Percentiles rank a stretch among this genome's conserved stretches.
These are phyloP conservation scores for Trematocara stigmaticum DNA, from an alignment of 2,113 vertebrate species.

Conservation along the genomic window DNA sequence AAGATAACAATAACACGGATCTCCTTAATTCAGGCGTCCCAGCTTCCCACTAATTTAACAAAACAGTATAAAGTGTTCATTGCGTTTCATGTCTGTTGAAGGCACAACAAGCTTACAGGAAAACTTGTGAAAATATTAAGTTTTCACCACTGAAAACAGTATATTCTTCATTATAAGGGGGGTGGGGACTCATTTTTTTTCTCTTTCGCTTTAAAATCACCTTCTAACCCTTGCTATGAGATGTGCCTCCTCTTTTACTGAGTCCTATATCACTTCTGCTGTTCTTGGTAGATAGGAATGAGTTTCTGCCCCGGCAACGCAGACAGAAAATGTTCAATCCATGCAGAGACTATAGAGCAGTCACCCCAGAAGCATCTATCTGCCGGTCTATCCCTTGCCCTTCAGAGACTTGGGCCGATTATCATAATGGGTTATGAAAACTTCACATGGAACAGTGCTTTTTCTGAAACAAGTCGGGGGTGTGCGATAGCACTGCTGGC, in stretches of 20 bases:
- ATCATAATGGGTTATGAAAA: conserved; percentile 69
- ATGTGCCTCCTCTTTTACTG: background rate
- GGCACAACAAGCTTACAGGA: background rate
- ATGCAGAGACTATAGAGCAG: conserved; percentile 8
- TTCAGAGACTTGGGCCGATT: conserved; percentile 56
- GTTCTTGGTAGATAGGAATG: background rate
- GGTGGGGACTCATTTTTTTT: background rate
- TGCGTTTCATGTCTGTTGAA: background rate
- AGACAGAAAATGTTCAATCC: conserved; percentile 30
- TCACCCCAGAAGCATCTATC: conserved; percentile 47
- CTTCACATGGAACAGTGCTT: conserved; percentile 62
- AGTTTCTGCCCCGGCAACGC: background rate
- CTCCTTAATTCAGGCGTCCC: conserved; percentile 4
- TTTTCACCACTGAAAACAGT: background rate
- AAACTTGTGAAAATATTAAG: background rate
- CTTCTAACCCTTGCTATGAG: background rate
- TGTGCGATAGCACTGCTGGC: conserved; percentile 48
- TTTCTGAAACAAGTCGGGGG: conserved; percentile 51
- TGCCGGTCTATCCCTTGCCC: conserved; percentile 40
- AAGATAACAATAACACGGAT: background rate
- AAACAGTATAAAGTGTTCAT: background rate
- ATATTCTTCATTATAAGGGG: background rate
- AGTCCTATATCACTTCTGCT: background rate
- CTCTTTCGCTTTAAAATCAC: background rate
- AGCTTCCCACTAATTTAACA: background rate